Base-by-base conservation (phyloP, 2,113 vertebrate genomes). In the Egretta garzetta region DNA sequence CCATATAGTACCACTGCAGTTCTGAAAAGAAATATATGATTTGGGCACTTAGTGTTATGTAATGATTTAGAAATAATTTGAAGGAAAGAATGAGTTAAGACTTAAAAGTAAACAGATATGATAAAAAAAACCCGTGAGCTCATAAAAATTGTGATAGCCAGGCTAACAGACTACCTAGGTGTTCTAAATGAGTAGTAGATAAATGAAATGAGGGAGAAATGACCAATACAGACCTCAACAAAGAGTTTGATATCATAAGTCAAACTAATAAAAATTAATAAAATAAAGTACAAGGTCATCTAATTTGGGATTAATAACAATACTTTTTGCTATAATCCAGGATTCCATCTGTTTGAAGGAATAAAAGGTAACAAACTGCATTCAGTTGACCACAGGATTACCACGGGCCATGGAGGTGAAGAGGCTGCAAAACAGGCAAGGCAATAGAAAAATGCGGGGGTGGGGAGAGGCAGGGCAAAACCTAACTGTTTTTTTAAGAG, bases 381-480 rank as follows among this genome's bases (percentile, higher is more conserved):
- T 82, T 94, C 5, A 53, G 41, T 41, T 60, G 23, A 45, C 7
- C 22, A 17, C 7, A 71, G 20, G 6, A 50, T 50, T 76, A 55
- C 17, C 58, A 30, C 17, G 10, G 15, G 10, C 13, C 14, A 28
- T 47, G 43, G 26, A 85, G 45, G 6, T 60, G 10, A 75, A 85
- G 30, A 7, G 4, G 12, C 5, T 73, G 33, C 12, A 49, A 49
- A 95, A 39, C 10, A 68, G 9, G 12, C 3, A 68, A 41, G 37
- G 2, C 6, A 80, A 27, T 2, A 52, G 24, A 4, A 88, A 84
- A 91, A 76, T n/a, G 8, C 0, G 2, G 27, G 7, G 2, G 17
- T 20, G 17, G 12, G 9, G 3, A 5, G 14, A 56, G 12, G 30
- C 1, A 6, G 4, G 43, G 5, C 10, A 87, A 80, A 76, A 10